phyloP scores from a whole-genome alignment of 2,797 vertebrate species.

The Trachops cirrhosus region DNA sequence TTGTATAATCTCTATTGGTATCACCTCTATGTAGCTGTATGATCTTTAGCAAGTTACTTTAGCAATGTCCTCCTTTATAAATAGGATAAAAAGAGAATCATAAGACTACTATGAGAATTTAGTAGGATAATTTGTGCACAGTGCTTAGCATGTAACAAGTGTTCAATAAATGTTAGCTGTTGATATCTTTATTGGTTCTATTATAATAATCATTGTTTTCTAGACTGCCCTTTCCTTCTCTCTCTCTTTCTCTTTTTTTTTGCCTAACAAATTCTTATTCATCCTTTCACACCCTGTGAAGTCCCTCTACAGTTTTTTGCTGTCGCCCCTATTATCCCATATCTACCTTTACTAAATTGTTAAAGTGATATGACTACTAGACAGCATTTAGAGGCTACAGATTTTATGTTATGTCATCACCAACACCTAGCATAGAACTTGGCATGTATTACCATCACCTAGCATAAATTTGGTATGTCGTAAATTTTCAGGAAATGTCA shows the following conservation, averaged over 20 bases:
- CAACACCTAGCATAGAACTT: neutral
- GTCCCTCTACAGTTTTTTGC: neutral
- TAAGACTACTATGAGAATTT: slow-evolving; percentile 1
- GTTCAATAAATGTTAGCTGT: neutral
- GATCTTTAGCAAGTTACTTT: neutral
- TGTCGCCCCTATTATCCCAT: neutral
- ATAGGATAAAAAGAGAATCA: neutral
- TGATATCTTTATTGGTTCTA: neutral
- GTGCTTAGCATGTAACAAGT: neutral
- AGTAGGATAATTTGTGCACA: neutral
- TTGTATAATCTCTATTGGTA: neutral
- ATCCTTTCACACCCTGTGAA: neutral
- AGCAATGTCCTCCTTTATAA: neutral
- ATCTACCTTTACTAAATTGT: neutral
- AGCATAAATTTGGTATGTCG: neutral
- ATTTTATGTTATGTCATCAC: neutral
- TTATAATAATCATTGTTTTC: neutral
- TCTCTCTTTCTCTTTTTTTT: neutral
- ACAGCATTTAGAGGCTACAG: neutral
- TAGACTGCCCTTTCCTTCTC: neutral
- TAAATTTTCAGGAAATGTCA: slow-evolving; percentile 16
- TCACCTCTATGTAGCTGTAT: neutral
- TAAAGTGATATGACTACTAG: neutral
- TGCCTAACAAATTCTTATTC: neutral
- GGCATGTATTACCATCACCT: neutral